These are phyloP conservation scores for Siniperca scherzeri DNA, from an alignment of 2,797 vertebrate species.

Conservation along the genomic window DNA sequence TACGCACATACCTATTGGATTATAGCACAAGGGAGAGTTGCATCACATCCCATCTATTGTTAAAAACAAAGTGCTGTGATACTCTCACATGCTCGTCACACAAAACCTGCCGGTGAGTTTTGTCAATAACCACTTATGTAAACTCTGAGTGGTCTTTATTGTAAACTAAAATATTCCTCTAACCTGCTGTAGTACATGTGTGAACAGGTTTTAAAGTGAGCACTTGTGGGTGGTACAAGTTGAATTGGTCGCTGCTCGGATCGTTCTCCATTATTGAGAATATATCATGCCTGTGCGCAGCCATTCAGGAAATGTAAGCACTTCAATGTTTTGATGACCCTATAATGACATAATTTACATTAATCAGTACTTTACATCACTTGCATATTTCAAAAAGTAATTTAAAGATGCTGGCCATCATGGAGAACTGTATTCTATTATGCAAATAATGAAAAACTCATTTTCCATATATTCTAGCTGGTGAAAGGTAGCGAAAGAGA, in stretches of 20 bases:
- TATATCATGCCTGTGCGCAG: constrained; percentile 7
- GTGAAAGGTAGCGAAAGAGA: constrained; percentile 32
- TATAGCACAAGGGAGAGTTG: constrained; percentile 61
- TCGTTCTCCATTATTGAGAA: constrained; percentile 27
- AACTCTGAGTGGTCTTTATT: constrained; percentile 60
- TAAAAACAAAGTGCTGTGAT: constrained; percentile 56
- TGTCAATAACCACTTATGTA: constrained; percentile 63
- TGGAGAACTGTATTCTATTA: constrained; percentile 38
- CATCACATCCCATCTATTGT: constrained; percentile 68
- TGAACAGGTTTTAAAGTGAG: constrained; percentile 57
- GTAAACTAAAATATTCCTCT: constrained; percentile 48
- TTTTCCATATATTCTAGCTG: constrained; percentile 43
- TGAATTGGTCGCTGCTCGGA: constrained; percentile 40
- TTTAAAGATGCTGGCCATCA: constrained; percentile 10
- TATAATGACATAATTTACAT: constrained; percentile 56
- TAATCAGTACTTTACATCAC: constrained; percentile 48
- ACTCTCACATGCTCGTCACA: constrained; percentile 34
- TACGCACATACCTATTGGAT: constrained; percentile 66
- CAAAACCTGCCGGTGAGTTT: constrained; percentile 46
- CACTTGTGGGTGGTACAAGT: constrained; percentile 46
- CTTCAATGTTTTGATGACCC: constrained; percentile 34
- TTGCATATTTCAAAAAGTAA: constrained; percentile 24
- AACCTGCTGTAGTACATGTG: constrained; percentile 49
- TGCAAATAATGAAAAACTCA: constrained; percentile 50
- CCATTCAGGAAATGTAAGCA: constrained; percentile 48